Evolutionary conservation across 1,140 invertebrate genomes (phyloP), one percentile per base, ranked within the genome.

Genomic region (Leptinotarsa undecemlineata): DNA sequence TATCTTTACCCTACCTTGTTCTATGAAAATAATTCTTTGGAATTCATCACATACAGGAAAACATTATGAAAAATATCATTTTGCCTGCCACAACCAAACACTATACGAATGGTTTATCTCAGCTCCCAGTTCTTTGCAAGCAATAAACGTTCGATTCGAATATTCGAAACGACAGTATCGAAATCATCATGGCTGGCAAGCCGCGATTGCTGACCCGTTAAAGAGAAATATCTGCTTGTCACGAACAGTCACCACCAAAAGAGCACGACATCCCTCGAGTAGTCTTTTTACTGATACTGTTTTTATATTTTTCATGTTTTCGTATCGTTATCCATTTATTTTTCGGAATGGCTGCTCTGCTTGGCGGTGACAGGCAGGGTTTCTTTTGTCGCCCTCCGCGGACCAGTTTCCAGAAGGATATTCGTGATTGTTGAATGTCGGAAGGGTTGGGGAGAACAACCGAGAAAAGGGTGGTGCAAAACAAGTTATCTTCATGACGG

Each of bases 221-320:
- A 68, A 68, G 66, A 68, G 42, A 68, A 68, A 68, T 68, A 26
- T 68, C 66, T 42, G 66, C 23, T 42, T 68, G 66, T 68, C 66
- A 47, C 23, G 33, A 68, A 47, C 66, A 68, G 23, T 68, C 42
- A 68, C 66, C 19, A 17, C 26, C 23, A 68, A 68, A 68, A 68
- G 66, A 19, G 66, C 66, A 68, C 42, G 66, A 68, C 66, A 68
- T 68, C 66, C 42, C 66, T 19, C 23, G 8, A 15, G 33, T 13
- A 26, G 23, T 47, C 42, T 19, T 68, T 68, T 68, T 47, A 47
- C 66, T 68, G 66, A 68, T 68, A 68, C 66, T 42, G 23, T 68
- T 68, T 68, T 68, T 68, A 68, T 68, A 68, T 68, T 47, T 42
- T 68, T 68, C 66, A 68, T 68, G 66, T 68, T 68, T 68, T 68